Base-by-base conservation (phyloP, 92 coral and sea anemone genomes). In the Porites divaricata region DNA sequence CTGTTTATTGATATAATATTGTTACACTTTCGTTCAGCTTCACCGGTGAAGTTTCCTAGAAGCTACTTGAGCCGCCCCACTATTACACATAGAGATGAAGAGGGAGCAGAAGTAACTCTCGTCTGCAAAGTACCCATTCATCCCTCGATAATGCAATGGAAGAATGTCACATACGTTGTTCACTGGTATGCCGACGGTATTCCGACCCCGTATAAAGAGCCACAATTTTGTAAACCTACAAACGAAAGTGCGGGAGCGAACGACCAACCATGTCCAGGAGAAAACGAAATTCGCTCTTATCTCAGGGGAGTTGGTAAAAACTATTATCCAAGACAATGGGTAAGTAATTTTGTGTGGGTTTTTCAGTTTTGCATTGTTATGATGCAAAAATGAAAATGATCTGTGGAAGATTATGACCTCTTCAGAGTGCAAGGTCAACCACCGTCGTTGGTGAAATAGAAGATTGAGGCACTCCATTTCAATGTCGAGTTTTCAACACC, bases 131-230 rank as follows among this genome's bases (percentile, higher is more conserved):
- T 77, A 9, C 58, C 61, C 10, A 41, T 77, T 19, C 2, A 62
- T 9, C 2, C 63, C 10, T 21, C 9, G 41, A 63, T 77, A 35
- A 48, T 9, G 25, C 2, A 1, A 8, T 77, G 70, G 81, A 77
- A 77, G 71, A 77, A 77, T 63, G 81, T 77, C 20, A 77, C 81
- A 2, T 77, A 77, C 9, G n/a, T 19, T 5, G 62, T 77, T 63
- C 35, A 63, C 4, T 77, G 81, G 81, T 63, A 77, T 9, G 28
- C 59, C 6, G 72, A 77, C 2, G 81, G 81, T n/a, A n/a, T n/a
- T n/a, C 8, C 41, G 0, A 48, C 4, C 8, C 35, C 1, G 35
- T 8, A 1, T 59, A 20, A 41, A 21, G 71, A 62, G 8, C 21
- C 17, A 9, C 50, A 70, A 13, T 63, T 63, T 51, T 77, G 81